Evolutionary conservation across 1,140 invertebrate genomes (phyloP).

Genomic region (Sycophaga agraensis): DNA sequence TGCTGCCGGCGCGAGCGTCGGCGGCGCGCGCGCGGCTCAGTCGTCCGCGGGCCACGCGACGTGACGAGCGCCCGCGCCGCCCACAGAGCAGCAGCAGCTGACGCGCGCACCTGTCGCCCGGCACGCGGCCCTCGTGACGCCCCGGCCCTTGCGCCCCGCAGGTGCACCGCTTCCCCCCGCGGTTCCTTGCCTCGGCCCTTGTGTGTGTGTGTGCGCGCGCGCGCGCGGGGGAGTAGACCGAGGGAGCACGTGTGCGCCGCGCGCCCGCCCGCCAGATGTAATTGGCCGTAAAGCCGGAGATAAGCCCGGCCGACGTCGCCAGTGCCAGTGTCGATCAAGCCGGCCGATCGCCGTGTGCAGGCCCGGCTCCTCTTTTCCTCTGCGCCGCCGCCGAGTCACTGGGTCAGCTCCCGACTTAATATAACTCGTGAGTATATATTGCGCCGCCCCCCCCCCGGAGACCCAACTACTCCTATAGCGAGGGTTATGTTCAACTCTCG

Average conservation of each 20-base stretch:
- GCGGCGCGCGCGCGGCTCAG: constrained; percentile 29
- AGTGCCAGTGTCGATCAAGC: no score
- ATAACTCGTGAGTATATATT: no score
- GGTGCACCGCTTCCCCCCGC: background rate
- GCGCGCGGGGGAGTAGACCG: background rate
- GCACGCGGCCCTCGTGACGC: background rate
- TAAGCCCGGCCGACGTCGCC: background rate
- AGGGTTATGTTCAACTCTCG: no score
- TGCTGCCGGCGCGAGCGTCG: constrained; percentile 32
- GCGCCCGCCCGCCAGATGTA: background rate
- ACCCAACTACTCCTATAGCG: no score
- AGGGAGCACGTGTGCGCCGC: background rate
- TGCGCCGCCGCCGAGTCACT: no score
- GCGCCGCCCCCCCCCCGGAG: no score
- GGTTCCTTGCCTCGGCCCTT: background rate
- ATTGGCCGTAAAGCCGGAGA: background rate
- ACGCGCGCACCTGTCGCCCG: background rate
- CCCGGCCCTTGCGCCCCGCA: background rate
- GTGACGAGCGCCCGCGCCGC: constrained; percentile 29
- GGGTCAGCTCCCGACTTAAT: no score
- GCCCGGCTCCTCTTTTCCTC: no score
- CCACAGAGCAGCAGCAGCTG: no score
- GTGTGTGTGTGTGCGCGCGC: background rate
- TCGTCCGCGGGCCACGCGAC: constrained; percentile 43
- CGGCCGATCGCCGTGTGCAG: no score